Percentiles rank a stretch among this genome's conserved stretches.
phyloP scores from a whole-genome alignment of 2,113 vertebrate species.

The Cebidichthys violaceus region DNA sequence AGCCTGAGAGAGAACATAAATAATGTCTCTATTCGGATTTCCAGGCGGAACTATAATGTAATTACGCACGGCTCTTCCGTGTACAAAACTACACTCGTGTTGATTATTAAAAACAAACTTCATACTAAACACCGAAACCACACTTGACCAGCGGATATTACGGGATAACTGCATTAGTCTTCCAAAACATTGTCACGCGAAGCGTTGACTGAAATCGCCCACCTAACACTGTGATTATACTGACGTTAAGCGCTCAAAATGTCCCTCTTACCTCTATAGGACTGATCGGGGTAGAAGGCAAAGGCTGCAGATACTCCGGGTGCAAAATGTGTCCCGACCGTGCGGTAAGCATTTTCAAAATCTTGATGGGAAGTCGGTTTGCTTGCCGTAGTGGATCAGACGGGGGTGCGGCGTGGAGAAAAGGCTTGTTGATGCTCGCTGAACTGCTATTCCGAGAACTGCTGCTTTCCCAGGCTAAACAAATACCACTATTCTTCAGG shows the following conservation, averaged over 20 bases:
- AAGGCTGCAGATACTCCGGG: conserved; percentile 97
- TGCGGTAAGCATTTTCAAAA: conserved; percentile 99
- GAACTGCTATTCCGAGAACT: conserved; percentile 91
- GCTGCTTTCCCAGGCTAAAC: conserved; percentile 90
- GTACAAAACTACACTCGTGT: neutral
- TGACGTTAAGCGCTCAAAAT: neutral
- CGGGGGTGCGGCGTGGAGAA: conserved; percentile 93
- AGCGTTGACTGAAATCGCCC: neutral
- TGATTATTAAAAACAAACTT: neutral
- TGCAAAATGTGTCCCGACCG: conserved; percentile 99
- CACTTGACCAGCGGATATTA: no score
- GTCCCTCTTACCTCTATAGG: conserved; percentile 94
- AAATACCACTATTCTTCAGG: conserved; percentile 92
- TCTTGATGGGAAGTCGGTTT: conserved; percentile 96
- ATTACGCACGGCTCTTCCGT: conserved; percentile 54
- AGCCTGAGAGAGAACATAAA: neutral
- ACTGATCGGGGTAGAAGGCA: conserved; percentile 97
- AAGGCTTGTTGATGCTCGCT: conserved; percentile 88
- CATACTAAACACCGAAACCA: neutral
- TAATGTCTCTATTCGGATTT: neutral
- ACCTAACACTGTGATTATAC: neutral
- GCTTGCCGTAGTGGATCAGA: conserved; percentile 97
- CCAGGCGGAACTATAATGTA: neutral
- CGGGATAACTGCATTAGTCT: neutral
- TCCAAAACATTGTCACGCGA: neutral